A percentile compares a stretch with the other conserved stretches of the same genome.
Evolutionary conservation across 1,140 invertebrate genomes (phyloP).

Genomic region (Drosophila auraria): DNA sequence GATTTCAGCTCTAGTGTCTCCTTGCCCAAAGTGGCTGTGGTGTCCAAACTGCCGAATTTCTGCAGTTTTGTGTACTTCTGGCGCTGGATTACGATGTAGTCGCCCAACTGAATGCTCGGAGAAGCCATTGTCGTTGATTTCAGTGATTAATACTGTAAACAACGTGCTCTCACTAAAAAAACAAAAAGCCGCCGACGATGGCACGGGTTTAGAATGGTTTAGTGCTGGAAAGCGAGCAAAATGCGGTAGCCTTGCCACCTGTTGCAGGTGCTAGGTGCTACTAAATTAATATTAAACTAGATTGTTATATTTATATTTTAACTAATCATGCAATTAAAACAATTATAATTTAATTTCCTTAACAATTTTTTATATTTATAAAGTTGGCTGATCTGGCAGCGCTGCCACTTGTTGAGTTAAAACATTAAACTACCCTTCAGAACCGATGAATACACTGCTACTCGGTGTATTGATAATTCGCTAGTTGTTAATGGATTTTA

Average conservation of each 20-base stretch:
- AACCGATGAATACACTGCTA: background rate
- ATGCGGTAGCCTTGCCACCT: background rate
- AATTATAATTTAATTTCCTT: background rate
- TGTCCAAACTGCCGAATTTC: conserved; percentile 88
- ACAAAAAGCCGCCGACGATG: conserved; percentile 14
- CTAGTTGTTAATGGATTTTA: background rate
- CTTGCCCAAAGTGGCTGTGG: conserved; percentile 88
- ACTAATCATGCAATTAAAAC: too few species aligned
- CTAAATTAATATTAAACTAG: background rate
- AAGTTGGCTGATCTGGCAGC: background rate
- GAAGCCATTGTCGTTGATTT: conserved; percentile 24
- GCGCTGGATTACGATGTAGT: conserved; percentile 91
- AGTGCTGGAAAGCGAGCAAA: conserved; percentile 4
- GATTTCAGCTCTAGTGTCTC: conserved; percentile 90
- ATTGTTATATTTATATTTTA: background rate
- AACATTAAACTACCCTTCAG: background rate
- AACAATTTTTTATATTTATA: too few species aligned
- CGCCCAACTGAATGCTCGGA: conserved; percentile 86
- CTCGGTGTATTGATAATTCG: background rate
- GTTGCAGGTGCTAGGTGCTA: background rate
- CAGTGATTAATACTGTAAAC: conserved; percentile 22
- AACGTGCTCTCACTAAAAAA: conserved; percentile 37
- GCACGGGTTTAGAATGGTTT: background rate
- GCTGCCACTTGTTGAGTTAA: background rate
- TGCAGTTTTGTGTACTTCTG: conserved; percentile 91